Evolutionary conservation across 2,888 invertebrate species (phyloP).

Genomic region (Patella caerulea): DNA sequence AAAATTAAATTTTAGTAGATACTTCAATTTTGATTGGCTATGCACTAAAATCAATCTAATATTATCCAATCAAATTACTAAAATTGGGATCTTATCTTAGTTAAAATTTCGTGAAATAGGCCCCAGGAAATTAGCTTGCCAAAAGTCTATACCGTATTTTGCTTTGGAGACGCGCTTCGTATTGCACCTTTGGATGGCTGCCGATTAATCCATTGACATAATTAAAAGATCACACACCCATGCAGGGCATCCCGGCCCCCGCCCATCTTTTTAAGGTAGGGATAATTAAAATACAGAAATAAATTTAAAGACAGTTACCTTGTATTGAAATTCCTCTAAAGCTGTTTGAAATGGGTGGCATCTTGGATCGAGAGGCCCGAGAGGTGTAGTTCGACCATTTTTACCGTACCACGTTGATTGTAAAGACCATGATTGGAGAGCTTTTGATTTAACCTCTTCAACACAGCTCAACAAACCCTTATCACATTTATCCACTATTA

Average conservation of each 20-base stretch:
- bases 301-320: not conserved
- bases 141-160: too few relatives aligned
- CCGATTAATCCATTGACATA: not conserved
- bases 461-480: not conserved
- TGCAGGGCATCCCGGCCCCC: not conserved
- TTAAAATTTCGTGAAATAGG: too few relatives aligned
- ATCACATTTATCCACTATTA: not conserved
- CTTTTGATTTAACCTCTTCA: not conserved
- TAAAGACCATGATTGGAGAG: not conserved
- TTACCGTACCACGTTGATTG: not conserved
- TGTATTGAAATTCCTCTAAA: constrained; percentile 1
- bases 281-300: too few relatives aligned
- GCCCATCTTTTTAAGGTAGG: not conserved
- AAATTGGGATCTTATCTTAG: too few relatives aligned
- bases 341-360: not conserved
- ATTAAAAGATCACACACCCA: not conserved
- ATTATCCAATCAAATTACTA: too few relatives aligned
- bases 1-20: too few relatives aligned
- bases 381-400: too few relatives aligned
- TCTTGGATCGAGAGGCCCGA: not conserved
- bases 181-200: not conserved
- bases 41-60: too few relatives aligned
- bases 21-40: too few relatives aligned
- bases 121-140: too few relatives aligned
- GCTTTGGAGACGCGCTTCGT: too few relatives aligned